Evolutionary conservation across 2,888 invertebrate species (phyloP).

Genomic region (Ophraella communa): DNA sequence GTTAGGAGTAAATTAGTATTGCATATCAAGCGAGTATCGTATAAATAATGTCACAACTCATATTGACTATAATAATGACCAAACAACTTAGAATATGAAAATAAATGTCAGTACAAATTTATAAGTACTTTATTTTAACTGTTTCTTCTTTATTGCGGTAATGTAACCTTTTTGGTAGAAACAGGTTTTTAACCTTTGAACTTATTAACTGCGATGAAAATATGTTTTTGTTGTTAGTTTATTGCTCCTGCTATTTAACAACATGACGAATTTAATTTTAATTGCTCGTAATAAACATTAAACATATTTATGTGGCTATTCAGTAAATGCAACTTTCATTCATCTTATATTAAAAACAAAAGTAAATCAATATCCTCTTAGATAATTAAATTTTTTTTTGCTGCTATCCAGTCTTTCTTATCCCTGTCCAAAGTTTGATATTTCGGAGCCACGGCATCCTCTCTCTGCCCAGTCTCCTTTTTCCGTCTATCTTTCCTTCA

Average conservation of each 20-base stretch:
- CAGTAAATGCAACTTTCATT: not conserved
- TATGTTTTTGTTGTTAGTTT: constrained; percentile 17
- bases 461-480: no score
- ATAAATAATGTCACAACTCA: constrained; percentile 5
- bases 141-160: constrained; percentile 12
- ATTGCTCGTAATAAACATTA: constrained; percentile 1
- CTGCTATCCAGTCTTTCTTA: no score
- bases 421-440: no score
- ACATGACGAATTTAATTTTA: constrained; percentile 17
- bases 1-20: not conserved
- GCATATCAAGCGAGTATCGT: constrained; percentile 4
- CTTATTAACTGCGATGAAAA: constrained; percentile 11
- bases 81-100: constrained; percentile 11
- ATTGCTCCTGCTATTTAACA: constrained; percentile 15
- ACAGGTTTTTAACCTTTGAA: constrained; percentile 20
- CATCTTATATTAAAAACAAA: no score
- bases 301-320: not conserved
- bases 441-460: no score
- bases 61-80: constrained; percentile 7
- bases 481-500: no score
- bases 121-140: constrained; percentile 6
- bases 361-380: no score
- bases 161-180: constrained; percentile 17
- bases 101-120: constrained; percentile 10
- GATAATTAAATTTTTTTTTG: no score